Evolutionary conservation across 1,140 invertebrate species (phyloP).

Genomic region (Pseudomyrmex sp.): DNA sequence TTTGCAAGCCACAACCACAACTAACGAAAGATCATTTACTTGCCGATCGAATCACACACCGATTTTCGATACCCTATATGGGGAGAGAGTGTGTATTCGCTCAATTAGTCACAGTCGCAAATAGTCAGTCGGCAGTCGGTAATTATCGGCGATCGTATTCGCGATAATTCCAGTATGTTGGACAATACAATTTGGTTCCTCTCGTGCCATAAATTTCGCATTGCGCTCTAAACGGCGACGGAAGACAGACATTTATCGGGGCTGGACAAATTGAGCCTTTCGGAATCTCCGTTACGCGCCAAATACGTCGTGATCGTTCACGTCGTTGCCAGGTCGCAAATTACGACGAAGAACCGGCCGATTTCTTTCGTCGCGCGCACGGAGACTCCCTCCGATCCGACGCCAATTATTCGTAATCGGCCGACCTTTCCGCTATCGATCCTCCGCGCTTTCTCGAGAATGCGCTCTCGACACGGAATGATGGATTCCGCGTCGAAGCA

Average conservation of each 20-base stretch:
- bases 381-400: slow-evolving; percentile 11
- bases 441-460: slow-evolving; percentile 43
- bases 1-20: not conserved
- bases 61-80: not conserved
- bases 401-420: slow-evolving; percentile 49
- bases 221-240: slow-evolving; percentile 8
- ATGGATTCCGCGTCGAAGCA: slow-evolving; percentile 16
- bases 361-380: slow-evolving; percentile 36
- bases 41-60: not conserved
- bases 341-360: slow-evolving; percentile 35
- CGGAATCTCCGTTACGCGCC: slow-evolving; percentile 46
- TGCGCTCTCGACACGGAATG: slow-evolving; percentile 23
- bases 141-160: slow-evolving; percentile 6
- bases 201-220: slow-evolving; percentile 29
- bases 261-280: slow-evolving; percentile 52
- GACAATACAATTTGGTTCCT: slow-evolving; percentile 44
- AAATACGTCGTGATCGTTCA: slow-evolving; percentile 51
- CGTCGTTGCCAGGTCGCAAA: slow-evolving; percentile 35
- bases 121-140: slow-evolving; percentile 4
- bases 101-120: slow-evolving; percentile 17
- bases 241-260: slow-evolving; percentile 16
- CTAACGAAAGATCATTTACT: not conserved
- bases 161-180: slow-evolving; percentile 20
- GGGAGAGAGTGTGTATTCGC: not conserved
- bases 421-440: slow-evolving; percentile 39